Evolutionary conservation across 2,888 invertebrate genomes (phyloP), one percentile per base, ranked within the genome.

Genomic region (Troilus luridus): DNA sequence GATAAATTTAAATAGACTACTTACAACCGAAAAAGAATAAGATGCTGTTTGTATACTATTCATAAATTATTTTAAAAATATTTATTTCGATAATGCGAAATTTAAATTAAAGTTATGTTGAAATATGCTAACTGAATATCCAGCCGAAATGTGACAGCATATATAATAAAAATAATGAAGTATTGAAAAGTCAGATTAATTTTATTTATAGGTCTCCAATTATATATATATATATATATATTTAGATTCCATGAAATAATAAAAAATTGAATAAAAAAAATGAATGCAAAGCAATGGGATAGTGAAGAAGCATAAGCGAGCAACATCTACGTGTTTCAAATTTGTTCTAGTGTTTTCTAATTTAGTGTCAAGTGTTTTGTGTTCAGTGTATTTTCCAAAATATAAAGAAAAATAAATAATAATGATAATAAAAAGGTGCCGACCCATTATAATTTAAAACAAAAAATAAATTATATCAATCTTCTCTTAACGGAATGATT

Each of bases 261-360:
- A 27, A 17, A 14, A 14, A 72, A 72, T 10, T 6, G 6, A 72
- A 6, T 14, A 72, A 72, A 12, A 72, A 72, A 27, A 27, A 72
- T 24, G 14, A 72, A 14, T 27, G 72, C 72, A 27, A 14, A 19
- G 72, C 72, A 72, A 41, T 41, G 27, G 8, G 17, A 27, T 11
- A 24, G 72, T 56, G 41, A 8, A 21, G 0, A 85, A 85, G 81
- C 81, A 85, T 5, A 85, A 85, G 81, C 72, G 72, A 72, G 72
- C 81, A 85, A 17, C 17, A 21, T 54, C 81, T 85, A 85, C 19
- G 41, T 56, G 81, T 85, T 85, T 85, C 81, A 56, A 85, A 85
- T 19, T 85, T 85, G 81, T 85, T 85, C 81, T 85, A 85, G 67
- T 72, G 89, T 89, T 24, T 88, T 89, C 89, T 89, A 89, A 89